Conservation (phyloP, 1,140 invertebrate genomes). For the Aphaenogaster floridana region DNA sequence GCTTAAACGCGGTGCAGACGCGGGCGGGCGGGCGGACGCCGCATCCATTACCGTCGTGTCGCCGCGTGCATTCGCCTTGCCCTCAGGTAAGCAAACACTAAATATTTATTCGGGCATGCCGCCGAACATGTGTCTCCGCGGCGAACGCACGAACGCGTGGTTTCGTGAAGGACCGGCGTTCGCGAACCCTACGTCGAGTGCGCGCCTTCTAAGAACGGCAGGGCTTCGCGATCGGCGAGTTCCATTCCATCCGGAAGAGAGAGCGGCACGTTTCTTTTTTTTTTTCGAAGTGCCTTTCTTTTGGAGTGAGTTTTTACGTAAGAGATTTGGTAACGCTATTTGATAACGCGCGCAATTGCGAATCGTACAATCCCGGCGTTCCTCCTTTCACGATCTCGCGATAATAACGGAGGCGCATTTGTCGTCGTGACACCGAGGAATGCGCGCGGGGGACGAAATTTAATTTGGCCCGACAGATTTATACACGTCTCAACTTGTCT, state of each 20-base stretch:
- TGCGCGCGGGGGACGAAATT: slow-evolving; percentile 31
- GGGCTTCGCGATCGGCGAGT: neutral
- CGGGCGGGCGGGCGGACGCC: slow-evolving; percentile 17
- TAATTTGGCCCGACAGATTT: slow-evolving; percentile 43
- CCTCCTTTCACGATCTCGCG: neutral
- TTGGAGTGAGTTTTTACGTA: neutral
- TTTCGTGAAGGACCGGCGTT: slow-evolving; percentile 30
- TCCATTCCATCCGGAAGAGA: neutral
- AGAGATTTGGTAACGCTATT: neutral
- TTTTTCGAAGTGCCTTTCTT: neutral
- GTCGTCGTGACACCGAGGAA: slow-evolving; percentile 18
- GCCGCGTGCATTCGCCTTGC: slow-evolving; percentile 49
- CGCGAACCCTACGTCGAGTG: neutral
- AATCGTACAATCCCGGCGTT: neutral
- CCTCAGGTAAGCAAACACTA: slow-evolving; percentile 55
- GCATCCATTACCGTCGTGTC: slow-evolving; percentile 51
- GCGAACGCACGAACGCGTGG: slow-evolving; percentile 6
- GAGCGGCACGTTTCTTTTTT: neutral
- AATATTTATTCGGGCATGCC: slow-evolving; percentile 67
- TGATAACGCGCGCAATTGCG: neutral
- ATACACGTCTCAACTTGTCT: slow-evolving; percentile 10
- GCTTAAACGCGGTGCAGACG: slow-evolving; percentile 23
- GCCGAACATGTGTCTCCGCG: slow-evolving; percentile 35
- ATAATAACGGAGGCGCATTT: slow-evolving; percentile 11
- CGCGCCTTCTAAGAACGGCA: slow-evolving; percentile 3